phyloP scores from a whole-genome alignment of 2,113 vertebrate genomes.

The Lethenteron reissneri region DNA sequence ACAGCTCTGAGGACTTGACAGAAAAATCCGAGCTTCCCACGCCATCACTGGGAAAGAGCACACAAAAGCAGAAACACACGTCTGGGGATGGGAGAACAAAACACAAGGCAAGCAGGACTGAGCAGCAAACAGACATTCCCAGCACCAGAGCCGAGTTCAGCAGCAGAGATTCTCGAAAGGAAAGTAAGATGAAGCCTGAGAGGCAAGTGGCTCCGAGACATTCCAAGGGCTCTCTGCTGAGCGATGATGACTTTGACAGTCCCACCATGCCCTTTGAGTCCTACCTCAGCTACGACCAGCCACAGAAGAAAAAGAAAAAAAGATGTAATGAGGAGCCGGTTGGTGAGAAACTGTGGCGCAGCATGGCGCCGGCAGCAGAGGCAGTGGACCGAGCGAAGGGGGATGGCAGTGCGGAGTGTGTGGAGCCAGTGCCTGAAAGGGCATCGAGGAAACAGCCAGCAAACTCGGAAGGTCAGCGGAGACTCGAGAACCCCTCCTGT shows the following conservation, averaged over 20 bases:
- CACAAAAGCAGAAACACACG: not conserved
- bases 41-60: no score
- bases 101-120: not conserved
- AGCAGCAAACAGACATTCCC: not conserved
- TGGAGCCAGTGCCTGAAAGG: no score
- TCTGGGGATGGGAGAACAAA: not conserved
- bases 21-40: no score
- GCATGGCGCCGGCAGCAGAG: no score
- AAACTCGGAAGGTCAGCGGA: no score
- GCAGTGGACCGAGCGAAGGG: no score
- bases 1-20: no score
- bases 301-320: conserved; percentile 62
- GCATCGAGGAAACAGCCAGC: no score
- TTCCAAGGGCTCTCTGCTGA: not conserved
- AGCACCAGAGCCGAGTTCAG: not conserved
- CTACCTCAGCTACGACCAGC: conserved; percentile 80
- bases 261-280: conserved; percentile 94
- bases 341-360: no score
- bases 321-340: not conserved
- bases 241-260: conserved; percentile 38
- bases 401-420: no score
- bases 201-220: no score
- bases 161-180: not conserved
- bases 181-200: not conserved
- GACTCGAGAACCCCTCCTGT: no score